Percentiles rank a stretch among this genome's conserved stretches.
Conservation (phyloP, 2,797 vertebrate species). For the Lophotriccus pileatus region DNA sequence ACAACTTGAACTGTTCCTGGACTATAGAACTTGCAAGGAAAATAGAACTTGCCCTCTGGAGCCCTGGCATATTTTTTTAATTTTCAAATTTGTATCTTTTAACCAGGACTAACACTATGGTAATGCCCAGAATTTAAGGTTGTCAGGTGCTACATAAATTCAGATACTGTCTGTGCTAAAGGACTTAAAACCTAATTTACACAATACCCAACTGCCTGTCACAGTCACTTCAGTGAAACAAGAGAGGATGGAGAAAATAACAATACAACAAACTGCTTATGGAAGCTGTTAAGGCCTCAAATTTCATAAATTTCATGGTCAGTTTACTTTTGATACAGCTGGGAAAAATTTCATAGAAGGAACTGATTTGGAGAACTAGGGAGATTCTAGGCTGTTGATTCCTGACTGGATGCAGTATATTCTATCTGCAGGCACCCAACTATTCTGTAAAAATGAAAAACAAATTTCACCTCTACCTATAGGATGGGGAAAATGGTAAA, state of each 20-base stretch:
- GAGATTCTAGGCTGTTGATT: not conserved
- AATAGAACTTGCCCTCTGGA: not conserved
- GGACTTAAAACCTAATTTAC: not conserved
- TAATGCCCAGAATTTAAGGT: not conserved
- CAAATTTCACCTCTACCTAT: not conserved
- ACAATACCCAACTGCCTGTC: not conserved
- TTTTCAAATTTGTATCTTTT: not conserved
- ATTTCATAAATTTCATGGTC: not conserved
- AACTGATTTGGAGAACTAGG: not conserved
- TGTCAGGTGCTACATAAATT: not conserved
- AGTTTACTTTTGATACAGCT: not conserved
- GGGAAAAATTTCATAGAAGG: not conserved
- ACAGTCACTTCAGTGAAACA: not conserved
- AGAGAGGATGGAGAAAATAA: not conserved
- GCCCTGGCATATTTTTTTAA: not conserved
- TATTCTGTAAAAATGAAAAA: not conserved
- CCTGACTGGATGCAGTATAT: not conserved
- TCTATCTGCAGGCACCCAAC: not conserved
- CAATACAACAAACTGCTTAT: not conserved
- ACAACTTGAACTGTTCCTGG: not conserved
- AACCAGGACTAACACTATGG: not conserved
- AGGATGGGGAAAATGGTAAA: not conserved
- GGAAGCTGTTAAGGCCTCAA: not conserved
- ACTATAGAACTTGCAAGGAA: not conserved
- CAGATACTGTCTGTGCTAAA: not conserved